Evolutionary conservation across 2,113 vertebrate species (phyloP).

Genomic region (Pangasianodon hypophthalmus): DNA sequence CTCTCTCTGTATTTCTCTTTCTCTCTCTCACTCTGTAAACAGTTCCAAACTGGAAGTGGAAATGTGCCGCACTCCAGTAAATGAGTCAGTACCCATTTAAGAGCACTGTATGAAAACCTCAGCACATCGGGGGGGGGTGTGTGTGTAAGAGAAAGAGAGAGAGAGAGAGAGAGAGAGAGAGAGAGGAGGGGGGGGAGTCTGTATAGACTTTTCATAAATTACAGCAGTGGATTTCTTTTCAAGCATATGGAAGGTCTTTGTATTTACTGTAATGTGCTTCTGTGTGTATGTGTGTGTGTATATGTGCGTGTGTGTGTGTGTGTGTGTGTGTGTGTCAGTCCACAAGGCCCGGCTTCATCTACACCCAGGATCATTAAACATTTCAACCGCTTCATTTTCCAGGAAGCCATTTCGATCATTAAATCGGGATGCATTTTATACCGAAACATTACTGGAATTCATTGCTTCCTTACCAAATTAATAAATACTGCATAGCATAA

Average conservation of each 20-base stretch:
- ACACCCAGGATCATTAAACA: conserved; percentile 50
- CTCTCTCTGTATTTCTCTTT: not conserved
- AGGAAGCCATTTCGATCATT: conserved; percentile 65
- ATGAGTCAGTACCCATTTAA: conserved; percentile 53
- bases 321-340: conserved; percentile 52
- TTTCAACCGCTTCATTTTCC: conserved; percentile 65
- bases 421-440: conserved; percentile 31
- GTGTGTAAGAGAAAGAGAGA: conserved; percentile 38
- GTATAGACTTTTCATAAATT: conserved; percentile 71
- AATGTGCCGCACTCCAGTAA: conserved; percentile 62
- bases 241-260: conserved; percentile 64
- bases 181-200: conserved; percentile 36
- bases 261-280: conserved; percentile 64
- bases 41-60: conserved; percentile 70
- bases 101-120: conserved; percentile 56
- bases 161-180: conserved; percentile 37
- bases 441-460: conserved; percentile 38
- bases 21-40: not conserved
- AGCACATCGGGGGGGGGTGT: conserved; percentile 55
- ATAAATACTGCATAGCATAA: conserved; percentile 21
- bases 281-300: conserved; percentile 45
- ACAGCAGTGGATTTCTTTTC: conserved; percentile 47
- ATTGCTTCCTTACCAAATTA: conserved; percentile 24
- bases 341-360: conserved; percentile 49
- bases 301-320: conserved; percentile 46